Conservation (phyloP, 2,797 vertebrate species). For the Salarias fasciatus region DNA sequence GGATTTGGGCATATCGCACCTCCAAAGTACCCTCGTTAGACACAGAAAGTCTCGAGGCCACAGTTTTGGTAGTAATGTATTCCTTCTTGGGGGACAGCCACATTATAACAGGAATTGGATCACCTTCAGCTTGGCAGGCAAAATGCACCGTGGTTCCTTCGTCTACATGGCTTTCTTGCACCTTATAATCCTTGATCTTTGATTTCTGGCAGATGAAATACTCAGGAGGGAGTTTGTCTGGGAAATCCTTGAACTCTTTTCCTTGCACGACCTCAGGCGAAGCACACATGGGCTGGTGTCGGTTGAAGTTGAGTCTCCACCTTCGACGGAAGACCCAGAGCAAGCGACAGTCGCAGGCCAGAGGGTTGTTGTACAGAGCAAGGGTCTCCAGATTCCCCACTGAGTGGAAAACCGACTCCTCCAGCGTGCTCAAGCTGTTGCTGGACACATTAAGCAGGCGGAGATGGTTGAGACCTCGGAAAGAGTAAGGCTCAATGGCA, state of each 20-base stretch:
- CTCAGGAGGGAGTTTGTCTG: constrained; percentile 88
- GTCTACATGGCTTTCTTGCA: constrained; percentile 93
- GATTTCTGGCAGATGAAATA: constrained; percentile 96
- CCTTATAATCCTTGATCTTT: constrained; percentile 91
- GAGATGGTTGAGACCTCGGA: constrained; percentile 95
- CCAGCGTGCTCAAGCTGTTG: constrained; percentile 93
- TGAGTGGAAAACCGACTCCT: constrained; percentile 96
- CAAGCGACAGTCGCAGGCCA: constrained; percentile 96
- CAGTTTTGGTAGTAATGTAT: constrained; percentile 94
- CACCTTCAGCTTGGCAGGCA: constrained; percentile 92
- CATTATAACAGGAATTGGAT: constrained; percentile 91
- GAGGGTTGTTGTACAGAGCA: constrained; percentile 93
- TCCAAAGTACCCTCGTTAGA: constrained; percentile 93
- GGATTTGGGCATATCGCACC: constrained; percentile 97
- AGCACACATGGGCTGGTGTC: constrained; percentile 92
- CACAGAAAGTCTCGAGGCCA: constrained; percentile 91
- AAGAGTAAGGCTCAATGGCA: constrained; percentile 94
- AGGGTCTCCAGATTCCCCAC: constrained; percentile 97
- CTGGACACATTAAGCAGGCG: constrained; percentile 94
- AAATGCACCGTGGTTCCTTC: constrained; percentile 97
- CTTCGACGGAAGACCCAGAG: constrained; percentile 98
- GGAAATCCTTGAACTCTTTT: constrained; percentile 98
- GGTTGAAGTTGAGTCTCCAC: constrained; percentile 97
- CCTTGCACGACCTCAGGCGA: constrained; percentile 91
- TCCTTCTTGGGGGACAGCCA: constrained; percentile 97